Percentiles rank a stretch among this genome's conserved stretches.
Evolutionary conservation across 2,888 invertebrate species (phyloP).

Genomic region (Anarsia innoxiella): DNA sequence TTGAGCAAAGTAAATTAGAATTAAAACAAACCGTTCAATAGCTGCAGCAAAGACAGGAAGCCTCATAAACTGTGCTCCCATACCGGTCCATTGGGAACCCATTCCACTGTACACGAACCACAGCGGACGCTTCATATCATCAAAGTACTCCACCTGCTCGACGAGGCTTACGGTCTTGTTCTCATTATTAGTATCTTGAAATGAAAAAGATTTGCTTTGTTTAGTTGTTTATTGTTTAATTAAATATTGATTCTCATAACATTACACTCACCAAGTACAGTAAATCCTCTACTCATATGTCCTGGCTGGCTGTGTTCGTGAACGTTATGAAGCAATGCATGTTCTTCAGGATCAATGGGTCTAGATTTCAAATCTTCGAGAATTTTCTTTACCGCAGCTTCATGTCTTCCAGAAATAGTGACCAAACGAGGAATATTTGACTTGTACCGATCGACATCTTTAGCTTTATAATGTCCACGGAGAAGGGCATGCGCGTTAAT

Average conservation of each 20-base stretch:
- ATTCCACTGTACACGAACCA: conserved; percentile 85
- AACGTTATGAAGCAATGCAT: conserved; percentile 49
- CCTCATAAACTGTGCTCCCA: conserved; percentile 78
- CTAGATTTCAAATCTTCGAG: conserved; percentile 39
- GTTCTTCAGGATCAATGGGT: conserved; percentile 47
- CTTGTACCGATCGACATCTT: conserved; percentile 39
- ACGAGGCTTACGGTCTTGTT: conserved; percentile 33
- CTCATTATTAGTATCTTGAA: conserved; percentile 33
- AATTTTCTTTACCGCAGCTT: conserved; percentile 33
- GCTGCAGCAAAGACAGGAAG: conserved; percentile 75
- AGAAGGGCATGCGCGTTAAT: conserved; percentile 46
- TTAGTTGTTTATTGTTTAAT: not conserved
- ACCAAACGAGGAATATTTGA: conserved; percentile 44
- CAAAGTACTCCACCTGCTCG: conserved; percentile 38
- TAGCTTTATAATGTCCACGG: conserved; percentile 41
- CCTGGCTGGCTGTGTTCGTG: conserved; percentile 38
- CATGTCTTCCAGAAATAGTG: conserved; percentile 45
- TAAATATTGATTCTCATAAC: not conserved
- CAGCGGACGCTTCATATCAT: conserved; percentile 59
- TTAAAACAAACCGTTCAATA: conserved; percentile 51
- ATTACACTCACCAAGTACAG: conserved; percentile 33
- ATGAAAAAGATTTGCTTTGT: not conserved
- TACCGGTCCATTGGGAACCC: conserved; percentile 82
- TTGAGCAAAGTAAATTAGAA: too few species aligned
- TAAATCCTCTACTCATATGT: conserved; percentile 51